Percentiles rank a stretch among this genome's conserved stretches.
Conservation (phyloP, 2,113 vertebrate species). For the Sceloporus tristichus region DNA sequence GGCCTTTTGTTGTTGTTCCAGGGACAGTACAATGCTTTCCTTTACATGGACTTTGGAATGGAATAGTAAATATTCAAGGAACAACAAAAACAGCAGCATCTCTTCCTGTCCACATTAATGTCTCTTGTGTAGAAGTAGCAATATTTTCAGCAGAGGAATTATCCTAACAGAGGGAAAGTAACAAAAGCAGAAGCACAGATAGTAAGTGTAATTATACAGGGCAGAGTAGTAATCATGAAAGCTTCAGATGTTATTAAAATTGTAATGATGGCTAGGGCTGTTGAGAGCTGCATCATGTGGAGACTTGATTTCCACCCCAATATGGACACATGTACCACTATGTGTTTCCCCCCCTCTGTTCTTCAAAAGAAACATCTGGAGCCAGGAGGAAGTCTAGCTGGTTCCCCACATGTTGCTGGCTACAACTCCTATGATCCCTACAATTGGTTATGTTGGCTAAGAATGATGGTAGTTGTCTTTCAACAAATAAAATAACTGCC, state of each 20-base stretch:
- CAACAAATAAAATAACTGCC: too few species aligned
- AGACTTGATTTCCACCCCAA: too few species aligned
- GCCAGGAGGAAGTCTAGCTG: neutral
- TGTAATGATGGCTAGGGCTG: too few species aligned
- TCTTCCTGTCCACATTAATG: too few species aligned
- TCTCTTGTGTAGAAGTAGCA: neutral
- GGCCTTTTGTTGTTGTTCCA: conserved; percentile 9
- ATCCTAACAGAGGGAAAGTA: neutral
- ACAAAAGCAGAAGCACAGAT: neutral
- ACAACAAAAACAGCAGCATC: neutral
- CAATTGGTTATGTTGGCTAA: neutral
- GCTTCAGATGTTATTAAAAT: too few species aligned
- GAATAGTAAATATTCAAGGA: neutral
- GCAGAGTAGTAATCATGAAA: neutral
- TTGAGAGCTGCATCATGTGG: too few species aligned
- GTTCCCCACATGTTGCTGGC: neutral
- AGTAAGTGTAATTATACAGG: neutral
- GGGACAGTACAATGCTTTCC: neutral
- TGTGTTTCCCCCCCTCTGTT: neutral
- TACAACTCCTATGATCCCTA: neutral
- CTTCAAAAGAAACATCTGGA: neutral
- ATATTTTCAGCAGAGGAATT: neutral
- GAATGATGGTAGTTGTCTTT: neutral
- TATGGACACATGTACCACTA: neutral
- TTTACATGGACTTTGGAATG: neutral